Evolutionary conservation across 2,797 vertebrate genomes (phyloP).

Genomic region (Percopsis omiscomaycus): DNA sequence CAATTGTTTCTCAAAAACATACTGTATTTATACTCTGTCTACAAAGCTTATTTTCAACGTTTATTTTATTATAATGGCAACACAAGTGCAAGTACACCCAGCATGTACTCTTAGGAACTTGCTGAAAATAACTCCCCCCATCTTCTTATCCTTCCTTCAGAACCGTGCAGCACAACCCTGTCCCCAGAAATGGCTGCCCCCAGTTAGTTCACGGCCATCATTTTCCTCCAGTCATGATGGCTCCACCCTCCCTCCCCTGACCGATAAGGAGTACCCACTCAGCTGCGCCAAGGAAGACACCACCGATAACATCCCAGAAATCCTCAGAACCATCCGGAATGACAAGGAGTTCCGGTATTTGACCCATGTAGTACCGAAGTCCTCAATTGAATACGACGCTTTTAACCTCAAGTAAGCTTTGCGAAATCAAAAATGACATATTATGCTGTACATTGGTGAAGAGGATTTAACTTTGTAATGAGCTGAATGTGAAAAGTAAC

Average conservation of each 20-base stretch:
- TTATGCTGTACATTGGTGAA: not conserved
- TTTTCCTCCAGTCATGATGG: constrained; percentile 23
- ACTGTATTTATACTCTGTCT: too few species aligned
- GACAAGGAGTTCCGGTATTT: constrained; percentile 80
- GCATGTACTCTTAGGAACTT: not conserved
- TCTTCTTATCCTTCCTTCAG: constrained; percentile 40
- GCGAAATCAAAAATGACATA: not conserved
- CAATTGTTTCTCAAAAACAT: too few species aligned
- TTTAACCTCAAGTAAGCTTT: constrained; percentile 76
- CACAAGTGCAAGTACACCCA: too few species aligned
- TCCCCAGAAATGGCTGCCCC: constrained; percentile 57
- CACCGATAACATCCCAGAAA: constrained; percentile 69
- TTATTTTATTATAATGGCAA: too few species aligned
- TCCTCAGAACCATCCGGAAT: constrained; percentile 68
- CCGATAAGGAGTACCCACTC: constrained; percentile 39
- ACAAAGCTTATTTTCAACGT: too few species aligned
- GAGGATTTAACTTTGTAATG: not conserved
- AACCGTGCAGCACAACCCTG: constrained; percentile 39
- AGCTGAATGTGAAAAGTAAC: constrained; percentile 6
- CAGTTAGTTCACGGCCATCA: constrained; percentile 36
- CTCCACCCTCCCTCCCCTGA: constrained; percentile 17
- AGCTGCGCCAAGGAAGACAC: constrained; percentile 68
- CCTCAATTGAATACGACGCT: constrained; percentile 73
- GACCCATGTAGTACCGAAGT: constrained; percentile 66
- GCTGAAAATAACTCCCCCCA: not conserved